Evolutionary conservation across 2,888 invertebrate genomes (phyloP).

Genomic region (Synanthedon vespiformis): DNA sequence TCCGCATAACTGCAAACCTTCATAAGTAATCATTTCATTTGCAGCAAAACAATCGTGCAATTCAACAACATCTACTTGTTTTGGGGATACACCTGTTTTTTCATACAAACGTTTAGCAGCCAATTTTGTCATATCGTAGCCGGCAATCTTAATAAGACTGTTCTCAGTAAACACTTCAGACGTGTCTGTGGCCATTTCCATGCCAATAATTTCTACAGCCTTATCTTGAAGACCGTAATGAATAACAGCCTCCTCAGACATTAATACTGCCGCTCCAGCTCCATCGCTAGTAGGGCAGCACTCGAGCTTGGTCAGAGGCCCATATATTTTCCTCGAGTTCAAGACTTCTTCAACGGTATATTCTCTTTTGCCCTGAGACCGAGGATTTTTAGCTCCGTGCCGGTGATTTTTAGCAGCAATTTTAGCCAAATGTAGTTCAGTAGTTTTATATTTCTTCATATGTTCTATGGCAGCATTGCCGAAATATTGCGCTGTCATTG

Average conservation of each 20-base stretch:
- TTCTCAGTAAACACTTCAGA: slow-evolving; percentile 85
- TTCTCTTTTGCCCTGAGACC: slow-evolving; percentile 94
- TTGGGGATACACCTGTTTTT: slow-evolving; percentile 80
- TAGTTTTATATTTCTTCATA: slow-evolving; percentile 95
- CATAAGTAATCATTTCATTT: slow-evolving; percentile 97
- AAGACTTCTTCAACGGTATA: slow-evolving; percentile 92
- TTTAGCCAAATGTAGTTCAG: slow-evolving; percentile 93
- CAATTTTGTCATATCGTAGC: slow-evolving; percentile 92
- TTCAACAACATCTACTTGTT: slow-evolving; percentile 93
- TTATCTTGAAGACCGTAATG: slow-evolving; percentile 80
- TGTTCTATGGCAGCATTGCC: slow-evolving; percentile 97
- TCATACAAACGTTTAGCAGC: slow-evolving; percentile 83
- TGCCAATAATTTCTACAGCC: slow-evolving; percentile 95
- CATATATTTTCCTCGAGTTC: slow-evolving; percentile 88
- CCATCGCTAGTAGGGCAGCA: slow-evolving; percentile 99
- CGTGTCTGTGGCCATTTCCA: slow-evolving; percentile 97
- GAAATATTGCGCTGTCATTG: slow-evolving; percentile 95
- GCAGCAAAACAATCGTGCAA: slow-evolving; percentile 98
- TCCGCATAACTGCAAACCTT: slow-evolving; percentile 92
- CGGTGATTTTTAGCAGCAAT: slow-evolving; percentile 98
- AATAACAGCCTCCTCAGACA: slow-evolving; percentile 90
- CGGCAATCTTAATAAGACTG: slow-evolving; percentile 82
- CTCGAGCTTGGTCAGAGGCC: slow-evolving; percentile 94
- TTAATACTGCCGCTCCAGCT: slow-evolving; percentile 92
- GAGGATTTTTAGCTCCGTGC: slow-evolving; percentile 96